Conservation (phyloP, 1,140 invertebrate genomes). For the Aphis gossypii region DNA sequence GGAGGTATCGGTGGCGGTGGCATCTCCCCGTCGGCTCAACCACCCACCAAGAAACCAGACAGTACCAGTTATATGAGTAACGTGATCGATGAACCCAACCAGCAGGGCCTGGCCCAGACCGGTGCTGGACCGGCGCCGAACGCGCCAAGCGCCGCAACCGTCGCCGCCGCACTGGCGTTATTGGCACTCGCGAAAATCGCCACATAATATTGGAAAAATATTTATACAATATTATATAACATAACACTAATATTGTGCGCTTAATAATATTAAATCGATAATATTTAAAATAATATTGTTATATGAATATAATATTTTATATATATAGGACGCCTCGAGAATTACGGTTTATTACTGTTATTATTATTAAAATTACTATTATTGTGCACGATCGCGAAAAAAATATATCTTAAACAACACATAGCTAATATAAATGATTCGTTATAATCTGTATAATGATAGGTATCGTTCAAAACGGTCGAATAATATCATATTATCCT, state of each 20-base stretch:
- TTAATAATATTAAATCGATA: too few relatives aligned
- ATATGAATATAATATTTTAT: background rate
- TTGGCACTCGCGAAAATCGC: background rate
- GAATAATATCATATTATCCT: background rate
- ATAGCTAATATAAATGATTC: background rate
- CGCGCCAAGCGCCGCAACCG: background rate
- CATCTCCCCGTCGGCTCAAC: background rate
- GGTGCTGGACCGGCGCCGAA: background rate
- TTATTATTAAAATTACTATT: background rate
- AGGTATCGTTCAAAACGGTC: background rate
- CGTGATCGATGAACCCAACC: conserved; percentile 70
- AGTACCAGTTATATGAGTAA: conserved; percentile 66
- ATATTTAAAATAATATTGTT: too few relatives aligned
- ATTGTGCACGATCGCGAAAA: background rate
- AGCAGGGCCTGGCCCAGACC: conserved; percentile 66
- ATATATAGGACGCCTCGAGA: background rate
- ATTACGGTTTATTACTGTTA: background rate
- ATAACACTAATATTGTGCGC: too few relatives aligned
- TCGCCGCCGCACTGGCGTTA: background rate
- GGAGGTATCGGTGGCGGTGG: background rate
- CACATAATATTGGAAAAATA: too few relatives aligned
- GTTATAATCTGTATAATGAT: background rate
- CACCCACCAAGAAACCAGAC: conserved; percentile 62
- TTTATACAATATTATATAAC: too few relatives aligned
- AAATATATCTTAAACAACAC: background rate